Evolutionary conservation across 2,113 vertebrate genomes (phyloP).

Genomic region (Pithys albifrons): DNA sequence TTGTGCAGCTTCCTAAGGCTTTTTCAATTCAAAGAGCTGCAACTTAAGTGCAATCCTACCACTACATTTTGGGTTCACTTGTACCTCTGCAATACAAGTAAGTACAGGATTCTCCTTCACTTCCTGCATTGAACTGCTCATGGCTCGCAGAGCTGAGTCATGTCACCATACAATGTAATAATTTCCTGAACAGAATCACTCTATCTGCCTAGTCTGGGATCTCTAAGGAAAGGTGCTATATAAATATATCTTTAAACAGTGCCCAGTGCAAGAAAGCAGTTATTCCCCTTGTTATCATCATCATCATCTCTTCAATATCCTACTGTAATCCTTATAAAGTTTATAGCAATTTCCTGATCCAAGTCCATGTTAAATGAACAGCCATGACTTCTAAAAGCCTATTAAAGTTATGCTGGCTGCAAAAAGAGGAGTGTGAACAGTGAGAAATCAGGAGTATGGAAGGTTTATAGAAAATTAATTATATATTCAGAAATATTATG

Average conservation of each 20-base stretch:
- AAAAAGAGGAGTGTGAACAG: background rate
- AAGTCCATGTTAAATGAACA: background rate
- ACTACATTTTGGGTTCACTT: background rate
- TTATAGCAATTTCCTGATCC: background rate
- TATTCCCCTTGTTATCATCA: background rate
- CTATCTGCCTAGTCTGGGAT: background rate
- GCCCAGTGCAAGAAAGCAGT: background rate
- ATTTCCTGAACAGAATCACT: background rate
- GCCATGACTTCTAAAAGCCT: background rate
- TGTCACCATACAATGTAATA: background rate
- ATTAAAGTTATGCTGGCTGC: background rate
- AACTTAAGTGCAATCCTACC: background rate
- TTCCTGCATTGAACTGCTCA: background rate
- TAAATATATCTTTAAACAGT: background rate
- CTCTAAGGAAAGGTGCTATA: background rate
- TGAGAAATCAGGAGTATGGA: background rate
- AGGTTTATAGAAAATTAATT: background rate
- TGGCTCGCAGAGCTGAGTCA: background rate
- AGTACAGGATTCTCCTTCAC: background rate
- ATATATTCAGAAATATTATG: background rate
- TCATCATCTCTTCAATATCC: background rate
- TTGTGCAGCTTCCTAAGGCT: background rate
- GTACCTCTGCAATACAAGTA: background rate
- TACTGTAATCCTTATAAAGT: background rate
- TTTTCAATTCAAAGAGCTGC: background rate